Evolutionary conservation across 2,888 invertebrate genomes (phyloP), one percentile per base, ranked within the genome.

Genomic region (Drosophila incognita): DNA sequence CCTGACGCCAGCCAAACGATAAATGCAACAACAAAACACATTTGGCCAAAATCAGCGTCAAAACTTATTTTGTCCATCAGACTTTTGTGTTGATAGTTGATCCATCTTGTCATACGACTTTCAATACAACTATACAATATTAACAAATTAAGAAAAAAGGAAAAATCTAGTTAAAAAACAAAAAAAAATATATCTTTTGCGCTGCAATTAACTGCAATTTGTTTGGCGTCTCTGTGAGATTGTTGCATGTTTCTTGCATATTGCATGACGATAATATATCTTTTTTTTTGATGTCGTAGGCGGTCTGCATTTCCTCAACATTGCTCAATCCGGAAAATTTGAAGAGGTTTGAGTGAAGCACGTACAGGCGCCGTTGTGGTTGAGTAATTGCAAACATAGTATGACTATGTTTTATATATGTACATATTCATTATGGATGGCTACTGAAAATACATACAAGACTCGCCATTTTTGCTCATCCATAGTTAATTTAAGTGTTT

Each of bases 271-370:
- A 76, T 71, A 70, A 63, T 66, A 49, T 76, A 70, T 76, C 65
- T 51, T 49, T 57, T 61, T 46, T 42, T 33, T 48, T 64, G 48
- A 80, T 86, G 83, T 74, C 57, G 82, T 83, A 67, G 82, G 87
- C 72, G 87, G 59, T 56, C 57, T 56, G 69, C 69, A 83, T 76
- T 82, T 82, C 82, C 82, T 82, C 61, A 51, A 82, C 65, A 69
- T 77, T 79, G 76, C 83, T 46, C 54, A 79, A 79, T 70, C 83
- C 80, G 80, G 83, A 82, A 82, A 82, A 72, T 59, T 69, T 24
- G 33, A 62, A 51, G 68, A 54, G 58, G 40, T 57, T 56, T 31
- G 54, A 49, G 54, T 51, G 51, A 57, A 62, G 51, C 81, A 77
- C 81, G 77, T 81, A 67, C 61, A 49, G 71, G 57, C 64, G 64